These are phyloP conservation scores for Mystacornis crossleyi DNA, from an alignment of 2,113 vertebrate species.

Conservation along the genomic window DNA sequence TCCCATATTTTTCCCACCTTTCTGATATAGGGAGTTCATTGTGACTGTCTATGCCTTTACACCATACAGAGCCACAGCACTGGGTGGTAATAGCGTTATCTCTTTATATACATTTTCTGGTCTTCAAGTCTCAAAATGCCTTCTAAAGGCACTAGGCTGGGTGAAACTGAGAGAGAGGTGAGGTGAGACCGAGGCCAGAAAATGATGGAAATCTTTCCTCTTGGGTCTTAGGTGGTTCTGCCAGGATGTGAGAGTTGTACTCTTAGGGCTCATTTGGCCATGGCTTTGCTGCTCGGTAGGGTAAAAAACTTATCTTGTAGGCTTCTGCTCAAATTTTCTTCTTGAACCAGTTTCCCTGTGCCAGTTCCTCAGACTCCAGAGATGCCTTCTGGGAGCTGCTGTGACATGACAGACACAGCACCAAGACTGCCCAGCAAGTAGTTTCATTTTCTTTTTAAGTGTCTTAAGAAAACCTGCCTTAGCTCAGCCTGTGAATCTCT, in stretches of 20 bases:
- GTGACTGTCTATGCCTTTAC: neutral
- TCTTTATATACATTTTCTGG: neutral
- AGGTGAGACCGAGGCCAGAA: neutral
- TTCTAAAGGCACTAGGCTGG: neutral
- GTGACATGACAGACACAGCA: neutral
- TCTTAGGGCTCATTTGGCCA: neutral
- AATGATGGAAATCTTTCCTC: neutral
- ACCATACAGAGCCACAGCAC: neutral
- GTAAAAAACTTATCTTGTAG: neutral
- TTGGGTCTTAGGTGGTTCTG: neutral
- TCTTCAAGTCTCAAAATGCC: neutral
- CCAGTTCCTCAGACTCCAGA: neutral
- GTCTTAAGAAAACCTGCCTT: neutral
- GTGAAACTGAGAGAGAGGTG: neutral
- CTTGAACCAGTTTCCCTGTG: neutral
- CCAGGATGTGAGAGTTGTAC: neutral
- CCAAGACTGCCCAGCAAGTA: neutral
- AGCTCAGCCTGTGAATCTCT: neutral
- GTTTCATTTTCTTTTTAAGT: neutral
- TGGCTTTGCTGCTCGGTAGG: neutral
- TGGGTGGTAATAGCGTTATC: neutral
- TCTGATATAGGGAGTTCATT: neutral
- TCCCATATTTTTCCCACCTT: neutral
- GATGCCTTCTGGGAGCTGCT: neutral
- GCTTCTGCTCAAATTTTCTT: neutral